Percentiles rank a stretch among this genome's conserved stretches.
phyloP scores from a whole-genome alignment of 37 sponge, comb jelly and placozoan genomes.

The Petrosia ficiformis region DNA sequence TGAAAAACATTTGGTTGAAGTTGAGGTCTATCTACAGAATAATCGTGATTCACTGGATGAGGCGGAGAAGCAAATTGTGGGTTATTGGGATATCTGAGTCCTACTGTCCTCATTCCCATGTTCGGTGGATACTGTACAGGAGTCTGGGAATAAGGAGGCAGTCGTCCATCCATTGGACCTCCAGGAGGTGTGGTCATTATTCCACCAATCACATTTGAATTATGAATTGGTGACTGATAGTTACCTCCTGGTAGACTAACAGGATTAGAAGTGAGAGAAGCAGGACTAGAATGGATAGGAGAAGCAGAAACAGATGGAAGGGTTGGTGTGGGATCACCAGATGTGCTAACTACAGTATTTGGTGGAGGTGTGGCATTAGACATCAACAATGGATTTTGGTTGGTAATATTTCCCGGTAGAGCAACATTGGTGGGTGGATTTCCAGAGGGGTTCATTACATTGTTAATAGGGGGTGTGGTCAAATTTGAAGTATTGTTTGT shows the following conservation, averaged over 20 bases:
- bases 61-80: too few relatives aligned
- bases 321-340: slow-evolving; percentile 67
- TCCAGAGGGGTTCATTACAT: neutral
- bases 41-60: too few relatives aligned
- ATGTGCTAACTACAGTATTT: slow-evolving; percentile 40
- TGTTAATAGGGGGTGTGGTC: neutral
- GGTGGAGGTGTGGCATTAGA: slow-evolving; percentile 14
- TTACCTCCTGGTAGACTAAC: too few relatives aligned
- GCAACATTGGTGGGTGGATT: neutral
- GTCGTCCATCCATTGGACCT: too few relatives aligned
- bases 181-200: neutral
- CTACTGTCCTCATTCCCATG: too few relatives aligned
- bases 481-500: neutral
- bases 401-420: neutral
- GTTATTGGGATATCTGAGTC: too few relatives aligned
- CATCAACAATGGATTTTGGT: neutral
- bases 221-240: too few relatives aligned
- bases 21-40: too few relatives aligned
- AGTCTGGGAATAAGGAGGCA: too few relatives aligned
- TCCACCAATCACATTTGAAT: neutral
- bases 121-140: too few relatives aligned
- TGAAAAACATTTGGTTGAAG: too few relatives aligned
- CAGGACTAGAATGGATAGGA: slow-evolving; percentile 14
- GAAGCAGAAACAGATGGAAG: slow-evolving; percentile 50
- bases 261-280: neutral